A percentile compares a stretch with the other conserved stretches of the same genome.
phyloP scores from a whole-genome alignment of 2,113 vertebrate species.

The Alouatta palliata region DNA sequence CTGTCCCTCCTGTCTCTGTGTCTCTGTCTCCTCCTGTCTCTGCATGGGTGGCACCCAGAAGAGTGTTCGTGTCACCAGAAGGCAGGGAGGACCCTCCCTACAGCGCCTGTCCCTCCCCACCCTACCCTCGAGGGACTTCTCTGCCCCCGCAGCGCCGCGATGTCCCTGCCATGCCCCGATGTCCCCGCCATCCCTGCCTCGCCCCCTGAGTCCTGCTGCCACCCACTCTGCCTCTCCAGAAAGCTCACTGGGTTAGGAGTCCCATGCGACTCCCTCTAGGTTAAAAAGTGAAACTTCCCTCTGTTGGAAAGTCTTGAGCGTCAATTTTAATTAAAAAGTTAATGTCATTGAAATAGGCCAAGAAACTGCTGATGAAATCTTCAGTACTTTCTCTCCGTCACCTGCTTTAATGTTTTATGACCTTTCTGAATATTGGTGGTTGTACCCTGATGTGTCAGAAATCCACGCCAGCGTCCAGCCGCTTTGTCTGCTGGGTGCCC shows the following conservation, averaged over 20 bases:
- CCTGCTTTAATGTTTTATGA: neutral
- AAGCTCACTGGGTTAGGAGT: rapidly evolving
- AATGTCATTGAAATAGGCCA: neutral
- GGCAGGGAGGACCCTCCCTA: too few relatives aligned
- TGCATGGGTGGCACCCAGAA: neutral
- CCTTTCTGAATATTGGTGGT: neutral
- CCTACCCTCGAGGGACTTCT: neutral
- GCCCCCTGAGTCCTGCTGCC: neutral
- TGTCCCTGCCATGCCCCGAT: rapidly evolving
- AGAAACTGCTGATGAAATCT: neutral
- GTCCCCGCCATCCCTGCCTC: too few relatives aligned
- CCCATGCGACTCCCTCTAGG: rapidly evolving
- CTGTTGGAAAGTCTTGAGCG: neutral
- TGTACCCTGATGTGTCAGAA: rapidly evolving
- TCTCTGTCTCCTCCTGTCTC: neutral
- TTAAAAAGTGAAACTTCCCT: neutral
- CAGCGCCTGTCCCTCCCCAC: neutral
- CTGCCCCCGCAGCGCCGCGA: rapidly evolving
- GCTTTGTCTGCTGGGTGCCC: neutral
- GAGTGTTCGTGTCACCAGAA: too few relatives aligned
- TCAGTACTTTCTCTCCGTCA: neutral
- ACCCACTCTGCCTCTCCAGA: rapidly evolving
- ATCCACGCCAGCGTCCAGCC: rapidly evolving
- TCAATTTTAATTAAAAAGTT: slow-evolving; percentile 38
- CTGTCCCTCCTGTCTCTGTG: too few relatives aligned